A percentile compares a stretch with the other conserved stretches of the same genome.
Conservation (phyloP, 2,113 vertebrate genomes). For the Piaya cayana region DNA sequence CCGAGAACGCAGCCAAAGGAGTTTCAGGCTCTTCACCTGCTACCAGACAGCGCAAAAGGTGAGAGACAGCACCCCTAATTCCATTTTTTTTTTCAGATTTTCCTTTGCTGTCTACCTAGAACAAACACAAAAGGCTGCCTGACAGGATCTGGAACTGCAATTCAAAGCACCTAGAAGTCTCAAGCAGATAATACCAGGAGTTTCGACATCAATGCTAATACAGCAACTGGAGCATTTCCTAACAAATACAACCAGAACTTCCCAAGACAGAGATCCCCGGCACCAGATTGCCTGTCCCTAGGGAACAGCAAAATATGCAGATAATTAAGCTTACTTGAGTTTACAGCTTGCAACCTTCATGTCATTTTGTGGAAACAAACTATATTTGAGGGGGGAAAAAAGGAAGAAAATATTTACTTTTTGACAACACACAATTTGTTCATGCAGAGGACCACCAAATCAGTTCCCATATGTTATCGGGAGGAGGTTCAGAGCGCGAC, state of each 20-base stretch:
- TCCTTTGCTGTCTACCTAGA: not conserved
- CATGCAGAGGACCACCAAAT: not conserved
- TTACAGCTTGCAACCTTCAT: conserved; percentile 31
- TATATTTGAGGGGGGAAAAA: not conserved
- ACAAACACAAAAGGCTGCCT: not conserved
- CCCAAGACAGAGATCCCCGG: conserved; percentile 8
- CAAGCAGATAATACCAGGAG: not conserved
- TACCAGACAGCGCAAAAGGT: not conserved
- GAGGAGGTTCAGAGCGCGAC: not conserved
- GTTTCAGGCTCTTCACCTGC: not conserved
- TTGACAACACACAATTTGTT: conserved; percentile 40
- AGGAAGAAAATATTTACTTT: conserved; percentile 49
- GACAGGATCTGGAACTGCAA: not conserved
- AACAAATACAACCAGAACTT: conserved; percentile 39
- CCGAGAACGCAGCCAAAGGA: not conserved
- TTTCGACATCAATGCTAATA: not conserved
- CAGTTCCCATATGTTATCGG: conserved; percentile 44
- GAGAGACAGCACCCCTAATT: not conserved
- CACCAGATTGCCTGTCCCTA: conserved; percentile 49
- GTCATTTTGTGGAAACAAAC: conserved; percentile 58
- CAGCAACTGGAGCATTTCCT: not conserved
- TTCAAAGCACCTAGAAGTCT: not conserved
- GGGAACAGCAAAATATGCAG: conserved; percentile 49
- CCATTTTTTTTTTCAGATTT: not conserved
- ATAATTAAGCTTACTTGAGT: conserved; percentile 54